Evolutionary conservation across 1,140 invertebrate genomes (phyloP), one percentile per base, ranked within the genome.

Genomic region (Doryteuthis pealeii): DNA sequence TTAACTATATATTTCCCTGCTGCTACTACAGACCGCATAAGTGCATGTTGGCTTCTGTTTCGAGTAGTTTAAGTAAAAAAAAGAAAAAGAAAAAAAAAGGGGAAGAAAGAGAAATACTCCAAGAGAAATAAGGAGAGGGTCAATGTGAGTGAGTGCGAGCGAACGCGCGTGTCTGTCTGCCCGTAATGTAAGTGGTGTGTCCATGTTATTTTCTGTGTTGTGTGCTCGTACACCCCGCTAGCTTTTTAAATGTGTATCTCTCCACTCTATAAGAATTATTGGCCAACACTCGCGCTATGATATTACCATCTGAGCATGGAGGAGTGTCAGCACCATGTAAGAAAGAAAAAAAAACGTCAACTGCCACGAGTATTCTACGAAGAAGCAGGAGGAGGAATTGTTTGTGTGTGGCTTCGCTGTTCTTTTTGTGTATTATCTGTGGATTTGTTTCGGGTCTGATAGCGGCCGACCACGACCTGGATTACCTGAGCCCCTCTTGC

Each of bases 361-460:
- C 66, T 18, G 6, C 31, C 6, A 68, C 66, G 22, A 68, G 15
- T 33, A 31, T 68, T 68, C 30, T 68, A 14, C 66, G 18, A 31
- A 31, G 32, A 18, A 68, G 32, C 26, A 8, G 66, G 66, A 8
- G n/a, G 22, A 18, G 30, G n/a, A 22, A 33, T 22, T 33, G 28
- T 33, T 26, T 33, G n/a, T 62, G 22, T 15, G 22, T 62, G 22
- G 66, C 32, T 6, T 18, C 32, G 15, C 66, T 68, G 6, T 33
- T 68, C 4, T n/a, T 30, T n/a, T 33, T 68, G 28, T 33, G 28
- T 18, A 3, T 68, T 18, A 3, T 31, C 22, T 31, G 15, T 68
- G 66, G 66, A 33, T 68, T 68, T 33, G 66, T 68, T 22, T 32
- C 66, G 66, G 66, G 66, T 33, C 31, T 68, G 10, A 33, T 30